These are phyloP conservation scores for Leptopilina boulardi DNA, from an alignment of 1,140 invertebrate genomes.

Conservation along the genomic window DNA sequence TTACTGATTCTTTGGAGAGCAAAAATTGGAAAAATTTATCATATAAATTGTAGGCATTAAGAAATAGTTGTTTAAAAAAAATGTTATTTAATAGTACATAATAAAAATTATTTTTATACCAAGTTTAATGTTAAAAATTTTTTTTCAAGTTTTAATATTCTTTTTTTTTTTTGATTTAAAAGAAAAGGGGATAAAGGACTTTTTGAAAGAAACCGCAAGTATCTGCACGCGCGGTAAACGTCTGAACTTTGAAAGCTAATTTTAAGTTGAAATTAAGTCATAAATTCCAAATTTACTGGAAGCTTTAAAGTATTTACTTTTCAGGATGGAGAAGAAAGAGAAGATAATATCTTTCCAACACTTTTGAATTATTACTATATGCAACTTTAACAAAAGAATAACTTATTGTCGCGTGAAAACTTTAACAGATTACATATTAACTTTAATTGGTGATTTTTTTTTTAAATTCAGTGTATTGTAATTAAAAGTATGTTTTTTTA, in stretches of 20 bases:
- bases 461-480: too few species aligned
- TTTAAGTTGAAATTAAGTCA: constrained; percentile 63
- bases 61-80: too few species aligned
- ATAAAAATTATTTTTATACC: too few species aligned
- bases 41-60: too few species aligned
- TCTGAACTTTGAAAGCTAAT: constrained; percentile 43
- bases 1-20: too few species aligned
- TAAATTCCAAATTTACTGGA: constrained; percentile 66
- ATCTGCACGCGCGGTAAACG: neutral
- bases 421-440: neutral
- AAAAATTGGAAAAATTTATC: too few species aligned
- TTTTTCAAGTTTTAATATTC: neutral
- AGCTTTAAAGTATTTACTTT: constrained; percentile 48
- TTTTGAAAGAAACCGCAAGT: neutral
- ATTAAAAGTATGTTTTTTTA: too few species aligned
- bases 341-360: constrained; percentile 48
- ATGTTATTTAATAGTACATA: too few species aligned
- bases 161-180: neutral
- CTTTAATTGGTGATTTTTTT: too few species aligned
- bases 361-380: constrained; percentile 15
- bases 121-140: too few species aligned
- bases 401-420: constrained; percentile 1
- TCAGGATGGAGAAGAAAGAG: constrained; percentile 43
- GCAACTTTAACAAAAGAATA: constrained; percentile 7
- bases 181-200: neutral